Evolutionary conservation across 2,888 invertebrate species (phyloP).

Genomic region (Synanthedon formicaeformis): DNA sequence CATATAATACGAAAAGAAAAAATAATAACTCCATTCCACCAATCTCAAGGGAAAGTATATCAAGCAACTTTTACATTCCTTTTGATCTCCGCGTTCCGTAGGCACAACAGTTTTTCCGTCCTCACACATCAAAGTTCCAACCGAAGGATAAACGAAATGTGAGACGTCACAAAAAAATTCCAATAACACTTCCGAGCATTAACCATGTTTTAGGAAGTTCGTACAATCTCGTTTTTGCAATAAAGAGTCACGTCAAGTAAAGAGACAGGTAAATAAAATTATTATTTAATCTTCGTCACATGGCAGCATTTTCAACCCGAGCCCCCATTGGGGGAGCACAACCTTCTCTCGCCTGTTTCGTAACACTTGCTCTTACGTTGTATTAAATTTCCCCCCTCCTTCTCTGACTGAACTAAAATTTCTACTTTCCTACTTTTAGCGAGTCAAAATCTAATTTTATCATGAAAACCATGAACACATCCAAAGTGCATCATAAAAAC

Average conservation of each 20-base stretch:
- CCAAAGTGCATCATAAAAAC: too few relatives aligned
- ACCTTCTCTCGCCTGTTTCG: constrained; percentile 33
- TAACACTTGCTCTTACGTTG: constrained; percentile 23
- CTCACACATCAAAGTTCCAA: too few relatives aligned
- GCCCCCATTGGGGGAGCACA: constrained; percentile 19
- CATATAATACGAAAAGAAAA: too few relatives aligned
- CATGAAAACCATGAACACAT: too few relatives aligned
- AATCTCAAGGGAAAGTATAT: too few relatives aligned
- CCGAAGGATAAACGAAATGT: too few relatives aligned
- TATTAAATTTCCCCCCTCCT: constrained; percentile 14
- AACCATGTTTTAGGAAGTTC: not conserved
- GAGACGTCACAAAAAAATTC: too few relatives aligned
- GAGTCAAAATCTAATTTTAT: not conserved
- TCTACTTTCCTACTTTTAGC: not conserved
- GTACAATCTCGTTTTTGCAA: not conserved
- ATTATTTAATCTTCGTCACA: constrained; percentile 48
- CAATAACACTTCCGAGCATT: not conserved
- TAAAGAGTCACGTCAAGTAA: constrained; percentile 10
- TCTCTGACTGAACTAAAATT: not conserved
- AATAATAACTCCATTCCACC: too few relatives aligned
- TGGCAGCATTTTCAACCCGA: constrained; percentile 29
- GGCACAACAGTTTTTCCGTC: too few relatives aligned
- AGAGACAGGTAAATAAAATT: constrained; percentile 31
- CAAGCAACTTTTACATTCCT: too few relatives aligned
- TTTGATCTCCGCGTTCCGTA: too few relatives aligned